These are phyloP conservation scores for Fulmarus glacialis DNA, from an alignment of 2,113 vertebrate species.

Conservation along the genomic window DNA sequence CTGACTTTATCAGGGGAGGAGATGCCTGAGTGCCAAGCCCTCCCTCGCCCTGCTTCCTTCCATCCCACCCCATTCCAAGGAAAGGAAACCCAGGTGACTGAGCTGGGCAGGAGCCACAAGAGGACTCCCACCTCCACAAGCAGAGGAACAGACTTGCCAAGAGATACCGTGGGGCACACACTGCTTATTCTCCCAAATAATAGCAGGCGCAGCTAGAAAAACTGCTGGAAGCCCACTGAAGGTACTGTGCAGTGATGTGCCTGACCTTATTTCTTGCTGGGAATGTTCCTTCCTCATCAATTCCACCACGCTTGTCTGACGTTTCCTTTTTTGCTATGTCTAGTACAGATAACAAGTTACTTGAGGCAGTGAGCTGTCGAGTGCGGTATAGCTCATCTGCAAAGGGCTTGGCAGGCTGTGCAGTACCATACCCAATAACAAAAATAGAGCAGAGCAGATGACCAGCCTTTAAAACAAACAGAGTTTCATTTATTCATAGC, in stretches of 20 bases:
- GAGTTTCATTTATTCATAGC: not conserved
- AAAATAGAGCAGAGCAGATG: conserved; percentile 12
- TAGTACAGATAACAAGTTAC: conserved; percentile 25
- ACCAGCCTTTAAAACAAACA: conserved; percentile 18
- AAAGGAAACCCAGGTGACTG: not conserved
- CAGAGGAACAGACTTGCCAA: not conserved
- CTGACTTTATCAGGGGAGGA: not conserved
- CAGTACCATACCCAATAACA: not conserved
- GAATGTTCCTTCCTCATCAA: not conserved
- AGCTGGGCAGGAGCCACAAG: not conserved
- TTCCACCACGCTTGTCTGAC: not conserved
- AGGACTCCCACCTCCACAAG: not conserved
- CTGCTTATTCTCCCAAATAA: not conserved
- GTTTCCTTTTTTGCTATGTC: conserved; percentile 7
- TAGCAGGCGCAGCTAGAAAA: not conserved
- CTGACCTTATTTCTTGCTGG: conserved; percentile 33
- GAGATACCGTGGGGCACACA: not conserved
- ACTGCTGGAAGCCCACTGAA: not conserved
- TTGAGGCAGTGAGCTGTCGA: conserved; percentile 45
- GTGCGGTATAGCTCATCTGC: not conserved
- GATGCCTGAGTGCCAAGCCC: not conserved
- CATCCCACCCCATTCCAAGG: not conserved
- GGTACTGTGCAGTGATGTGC: not conserved
- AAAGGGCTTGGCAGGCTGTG: not conserved
- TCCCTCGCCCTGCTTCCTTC: not conserved